These are phyloP conservation scores for Blastobasis adustella DNA, from an alignment of 2,888 invertebrate genomes.

Conservation along the genomic window DNA sequence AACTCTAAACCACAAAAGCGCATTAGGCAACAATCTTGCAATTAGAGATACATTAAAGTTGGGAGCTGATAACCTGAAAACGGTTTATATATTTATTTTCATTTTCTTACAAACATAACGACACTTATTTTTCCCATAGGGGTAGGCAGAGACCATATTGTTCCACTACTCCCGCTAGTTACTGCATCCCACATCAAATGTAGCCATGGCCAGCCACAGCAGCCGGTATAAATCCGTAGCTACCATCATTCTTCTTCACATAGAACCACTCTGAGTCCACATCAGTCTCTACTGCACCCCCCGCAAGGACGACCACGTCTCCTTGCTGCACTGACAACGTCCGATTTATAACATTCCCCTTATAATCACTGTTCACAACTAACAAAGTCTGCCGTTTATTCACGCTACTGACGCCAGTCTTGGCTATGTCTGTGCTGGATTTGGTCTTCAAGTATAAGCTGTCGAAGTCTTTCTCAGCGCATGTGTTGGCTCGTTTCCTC, in stretches of 20 bases:
- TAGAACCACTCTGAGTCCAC: slow-evolving; percentile 85
- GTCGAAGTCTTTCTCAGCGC: slow-evolving; percentile 84
- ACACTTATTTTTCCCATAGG: no score
- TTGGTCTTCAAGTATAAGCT: slow-evolving; percentile 77
- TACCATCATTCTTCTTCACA: slow-evolving; percentile 80
- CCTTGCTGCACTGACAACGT: slow-evolving; percentile 80
- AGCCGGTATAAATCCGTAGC: slow-evolving; percentile 85
- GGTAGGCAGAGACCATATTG: no score
- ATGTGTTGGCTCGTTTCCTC: slow-evolving; percentile 51
- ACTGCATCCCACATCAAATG: slow-evolving; percentile 52
- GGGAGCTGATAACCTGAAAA: no score
- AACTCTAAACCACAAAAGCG: no score
- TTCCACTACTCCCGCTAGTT: no score
- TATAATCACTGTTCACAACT: slow-evolving; percentile 81
- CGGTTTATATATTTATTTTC: no score
- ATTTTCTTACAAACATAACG: no score
- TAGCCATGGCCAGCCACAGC: slow-evolving; percentile 86
- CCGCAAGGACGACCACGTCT: slow-evolving; percentile 80
- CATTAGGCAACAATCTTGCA: no score
- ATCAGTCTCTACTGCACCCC: slow-evolving; percentile 51
- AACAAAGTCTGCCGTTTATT: slow-evolving; percentile 79
- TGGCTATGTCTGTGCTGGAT: slow-evolving; percentile 25
- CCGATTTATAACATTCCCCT: slow-evolving; percentile 70
- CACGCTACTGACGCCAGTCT: slow-evolving; percentile 5
- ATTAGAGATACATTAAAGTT: no score